phyloP scores from a whole-genome alignment of 2,797 vertebrate species.

The Petrocephalus sullivani region DNA sequence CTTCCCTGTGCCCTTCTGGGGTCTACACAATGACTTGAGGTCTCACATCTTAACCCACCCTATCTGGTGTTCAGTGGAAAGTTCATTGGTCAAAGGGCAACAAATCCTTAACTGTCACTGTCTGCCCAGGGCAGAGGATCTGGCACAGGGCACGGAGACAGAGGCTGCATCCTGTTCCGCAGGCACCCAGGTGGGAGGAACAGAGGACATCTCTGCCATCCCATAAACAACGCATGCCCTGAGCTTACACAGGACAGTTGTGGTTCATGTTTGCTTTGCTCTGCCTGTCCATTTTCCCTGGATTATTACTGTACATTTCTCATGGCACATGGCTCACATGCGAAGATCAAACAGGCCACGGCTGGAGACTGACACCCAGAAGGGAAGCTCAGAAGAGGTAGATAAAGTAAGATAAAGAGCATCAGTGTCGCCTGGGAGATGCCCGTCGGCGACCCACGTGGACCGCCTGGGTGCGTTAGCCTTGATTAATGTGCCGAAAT shows the following conservation, averaged over 20 bases:
- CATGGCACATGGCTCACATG: not conserved
- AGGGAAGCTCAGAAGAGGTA: not conserved
- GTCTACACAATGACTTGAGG: not conserved
- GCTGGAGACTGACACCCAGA: not conserved
- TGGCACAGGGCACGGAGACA: not conserved
- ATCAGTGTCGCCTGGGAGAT: not conserved
- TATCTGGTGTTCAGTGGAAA: not conserved
- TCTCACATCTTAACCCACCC: not conserved
- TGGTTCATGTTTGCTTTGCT: not conserved
- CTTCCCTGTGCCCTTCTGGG: not conserved
- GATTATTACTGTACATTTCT: not conserved
- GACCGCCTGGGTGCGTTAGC: not conserved
- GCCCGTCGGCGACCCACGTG: not conserved
- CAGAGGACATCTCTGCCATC: not conserved
- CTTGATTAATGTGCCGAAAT: not conserved
- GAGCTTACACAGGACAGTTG: not conserved
- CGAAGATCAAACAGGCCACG: not conserved
- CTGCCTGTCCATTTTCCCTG: not conserved
- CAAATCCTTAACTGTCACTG: constrained; percentile 8
- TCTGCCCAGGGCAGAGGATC: not conserved
- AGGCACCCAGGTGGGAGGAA: constrained; percentile 1
- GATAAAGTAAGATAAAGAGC: not conserved
- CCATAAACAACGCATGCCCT: not conserved
- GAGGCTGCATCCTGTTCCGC: not conserved
- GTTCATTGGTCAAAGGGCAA: not conserved